Evolutionary conservation across 2,888 invertebrate genomes (phyloP).

Genomic region (Campoletis raptor): DNA sequence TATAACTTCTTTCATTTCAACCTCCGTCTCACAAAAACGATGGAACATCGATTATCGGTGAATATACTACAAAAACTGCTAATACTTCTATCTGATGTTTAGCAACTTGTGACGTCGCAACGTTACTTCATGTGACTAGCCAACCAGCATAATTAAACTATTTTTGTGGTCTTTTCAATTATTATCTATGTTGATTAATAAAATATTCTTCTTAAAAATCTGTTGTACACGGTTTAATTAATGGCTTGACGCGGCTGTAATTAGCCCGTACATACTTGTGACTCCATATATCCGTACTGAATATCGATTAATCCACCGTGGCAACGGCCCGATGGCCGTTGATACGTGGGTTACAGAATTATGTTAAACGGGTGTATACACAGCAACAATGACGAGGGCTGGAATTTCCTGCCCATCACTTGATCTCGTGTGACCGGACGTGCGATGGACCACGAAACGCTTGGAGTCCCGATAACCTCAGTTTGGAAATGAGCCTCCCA

Average conservation of each 20-base stretch:
- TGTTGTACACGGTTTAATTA: not conserved
- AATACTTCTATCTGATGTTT: not conserved
- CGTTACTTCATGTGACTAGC: not conserved
- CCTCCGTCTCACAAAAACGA: not conserved
- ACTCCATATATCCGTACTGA: constrained; percentile 11
- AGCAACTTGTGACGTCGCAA: too few species aligned
- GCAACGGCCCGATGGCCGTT: not conserved
- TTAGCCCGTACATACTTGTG: constrained; percentile 28
- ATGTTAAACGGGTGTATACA: constrained; percentile 47
- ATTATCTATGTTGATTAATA: not conserved
- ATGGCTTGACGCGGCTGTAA: constrained; percentile 7
- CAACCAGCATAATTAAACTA: not conserved
- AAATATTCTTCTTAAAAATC: not conserved
- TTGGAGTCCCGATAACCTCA: constrained; percentile 7
- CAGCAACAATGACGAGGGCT: constrained; percentile 28
- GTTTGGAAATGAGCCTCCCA: constrained; percentile 11
- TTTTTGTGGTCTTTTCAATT: not conserved
- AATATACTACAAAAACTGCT: not conserved
- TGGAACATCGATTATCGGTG: not conserved
- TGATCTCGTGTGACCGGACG: constrained; percentile 14
- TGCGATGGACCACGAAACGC: constrained; percentile 11
- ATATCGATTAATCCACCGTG: constrained; percentile 43
- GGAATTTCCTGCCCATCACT: constrained; percentile 26
- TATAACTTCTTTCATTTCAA: constrained; percentile 33
- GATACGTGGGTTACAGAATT: constrained; percentile 43